phyloP scores from a whole-genome alignment of 2,888 invertebrate genomes.

The Adineta ricciae region DNA sequence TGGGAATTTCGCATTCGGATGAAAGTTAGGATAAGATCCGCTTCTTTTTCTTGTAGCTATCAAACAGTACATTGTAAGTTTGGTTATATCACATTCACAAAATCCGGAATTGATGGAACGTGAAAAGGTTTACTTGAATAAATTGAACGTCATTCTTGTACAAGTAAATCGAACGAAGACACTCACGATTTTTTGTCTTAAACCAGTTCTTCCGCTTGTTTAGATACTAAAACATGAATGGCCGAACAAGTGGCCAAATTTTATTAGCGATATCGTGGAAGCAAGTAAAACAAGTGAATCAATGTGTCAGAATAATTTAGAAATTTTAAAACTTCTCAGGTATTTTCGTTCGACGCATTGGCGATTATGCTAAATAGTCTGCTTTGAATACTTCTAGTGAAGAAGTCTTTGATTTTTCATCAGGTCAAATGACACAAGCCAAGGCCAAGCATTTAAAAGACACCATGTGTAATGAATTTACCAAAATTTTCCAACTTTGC shows the following conservation, averaged over 20 bases:
- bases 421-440: slow-evolving; percentile 92
- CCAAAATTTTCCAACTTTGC: slow-evolving; percentile 92
- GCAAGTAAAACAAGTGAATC: slow-evolving; percentile 97
- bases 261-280: slow-evolving; percentile 96
- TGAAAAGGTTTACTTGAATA: slow-evolving; percentile 90
- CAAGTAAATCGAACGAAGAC: no score
- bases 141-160: slow-evolving; percentile 94
- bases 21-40: not conserved
- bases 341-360: slow-evolving; percentile 36
- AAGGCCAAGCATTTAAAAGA: slow-evolving; percentile 98
- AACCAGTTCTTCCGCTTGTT: slow-evolving; percentile 36
- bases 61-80: slow-evolving; percentile 93
- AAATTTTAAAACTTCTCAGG: slow-evolving; percentile 81
- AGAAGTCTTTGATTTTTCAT: slow-evolving; percentile 96
- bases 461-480: slow-evolving; percentile 97
- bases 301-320: slow-evolving; percentile 98
- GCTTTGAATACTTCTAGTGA: slow-evolving; percentile 57
- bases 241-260: slow-evolving; percentile 99
- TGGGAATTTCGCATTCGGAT: no score
- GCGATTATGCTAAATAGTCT: not conserved
- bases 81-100: slow-evolving; percentile 94
- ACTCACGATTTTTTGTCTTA: no score
- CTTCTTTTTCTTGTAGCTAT: slow-evolving; percentile 60
- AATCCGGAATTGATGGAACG: slow-evolving; percentile 75
- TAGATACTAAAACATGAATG: slow-evolving; percentile 93